These are phyloP conservation scores for Lethocerus indicus DNA, from an alignment of 1,140 invertebrate genomes.

Conservation along the genomic window DNA sequence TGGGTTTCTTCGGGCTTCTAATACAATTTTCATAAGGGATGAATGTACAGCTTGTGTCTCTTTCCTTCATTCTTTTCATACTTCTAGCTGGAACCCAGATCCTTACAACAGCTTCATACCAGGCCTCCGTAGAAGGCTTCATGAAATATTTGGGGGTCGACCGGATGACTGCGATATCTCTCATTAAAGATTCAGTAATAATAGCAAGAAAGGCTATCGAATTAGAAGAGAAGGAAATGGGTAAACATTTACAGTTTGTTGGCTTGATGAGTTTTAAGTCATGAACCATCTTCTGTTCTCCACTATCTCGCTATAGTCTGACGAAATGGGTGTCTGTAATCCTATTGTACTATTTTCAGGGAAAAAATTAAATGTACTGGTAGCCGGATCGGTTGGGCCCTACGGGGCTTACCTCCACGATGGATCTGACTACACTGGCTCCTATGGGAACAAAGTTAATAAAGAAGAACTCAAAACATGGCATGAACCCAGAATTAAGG, in stretches of 20 bases:
- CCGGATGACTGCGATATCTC: slow-evolving; percentile 38
- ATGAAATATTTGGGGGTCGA: slow-evolving; percentile 44
- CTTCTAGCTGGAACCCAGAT: slow-evolving; percentile 60
- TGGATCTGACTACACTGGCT: slow-evolving; percentile 77
- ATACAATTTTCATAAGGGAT: no score
- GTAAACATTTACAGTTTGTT: neutral
- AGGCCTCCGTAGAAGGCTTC: slow-evolving; percentile 66
- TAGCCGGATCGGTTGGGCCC: slow-evolving; percentile 75
- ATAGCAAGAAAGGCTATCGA: slow-evolving; percentile 5
- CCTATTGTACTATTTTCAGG: no score
- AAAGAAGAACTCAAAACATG: slow-evolving; percentile 52
- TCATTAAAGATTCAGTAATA: slow-evolving; percentile 49
- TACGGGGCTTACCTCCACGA: slow-evolving; percentile 77
- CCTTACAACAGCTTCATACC: slow-evolving; percentile 75
- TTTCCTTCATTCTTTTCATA: no score
- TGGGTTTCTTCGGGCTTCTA: no score
- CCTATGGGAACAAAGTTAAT: slow-evolving; percentile 51
- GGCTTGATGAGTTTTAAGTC: no score
- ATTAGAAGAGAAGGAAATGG: neutral
- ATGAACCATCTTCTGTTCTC: no score
- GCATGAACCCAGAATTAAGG: slow-evolving; percentile 60
- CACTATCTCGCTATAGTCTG: no score
- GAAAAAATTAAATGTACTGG: slow-evolving; percentile 26
- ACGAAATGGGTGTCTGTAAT: no score
- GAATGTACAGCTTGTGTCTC: no score